Evolutionary conservation across 2,888 invertebrate genomes (phyloP), one percentile per base, ranked within the genome.

Genomic region (Synergus itoensis): DNA sequence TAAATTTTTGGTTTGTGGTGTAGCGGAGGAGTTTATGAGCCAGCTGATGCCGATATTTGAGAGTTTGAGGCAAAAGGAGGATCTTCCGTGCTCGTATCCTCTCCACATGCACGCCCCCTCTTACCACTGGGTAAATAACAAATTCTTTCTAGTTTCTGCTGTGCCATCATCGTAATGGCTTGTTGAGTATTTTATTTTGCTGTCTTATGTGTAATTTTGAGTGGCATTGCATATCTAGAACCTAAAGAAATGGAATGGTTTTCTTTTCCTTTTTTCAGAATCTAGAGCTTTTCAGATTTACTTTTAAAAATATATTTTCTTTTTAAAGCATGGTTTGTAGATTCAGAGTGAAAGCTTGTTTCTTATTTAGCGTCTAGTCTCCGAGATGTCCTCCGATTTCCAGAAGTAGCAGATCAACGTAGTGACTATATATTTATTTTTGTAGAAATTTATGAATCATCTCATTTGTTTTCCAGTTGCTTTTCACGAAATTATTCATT

Each of bases 11-110:
- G 82, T 89, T 89, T 89, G 84, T 91, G 92, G 88, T 90, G 85
- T 94, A 98, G 98, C 97, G 94, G 97, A 97, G 94, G 97, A 97
- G 95, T 97, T 98, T 94, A 95, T 98, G 96, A 97, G 96, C 94
- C 97, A 98, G 94, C 95, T 98, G 96, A 97, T 96, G 96, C 98
- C 98, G 92, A 97, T 98, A 94, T 98, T 98, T 95, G 97, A 98
- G 94, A 96, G 96, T 93, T 95, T 98, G 93, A 95, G 98, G 92
- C 97, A 97, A 93, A 96, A 96, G 93, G 97, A 97, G 94, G 97
- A 97, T 93, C 95, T 97, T 90, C 97, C 97, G 92, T 97, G 97
- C 94, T 97, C 97, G 92, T 97, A 97, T 94, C 97, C 97, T 91
- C 96, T 97, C 93, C 97, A 97, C 94, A 96, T 97, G 95, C 95